These are phyloP conservation scores for Desmophyllum pertusum DNA, from an alignment of 92 coral and sea anemone genomes.

Conservation along the genomic window DNA sequence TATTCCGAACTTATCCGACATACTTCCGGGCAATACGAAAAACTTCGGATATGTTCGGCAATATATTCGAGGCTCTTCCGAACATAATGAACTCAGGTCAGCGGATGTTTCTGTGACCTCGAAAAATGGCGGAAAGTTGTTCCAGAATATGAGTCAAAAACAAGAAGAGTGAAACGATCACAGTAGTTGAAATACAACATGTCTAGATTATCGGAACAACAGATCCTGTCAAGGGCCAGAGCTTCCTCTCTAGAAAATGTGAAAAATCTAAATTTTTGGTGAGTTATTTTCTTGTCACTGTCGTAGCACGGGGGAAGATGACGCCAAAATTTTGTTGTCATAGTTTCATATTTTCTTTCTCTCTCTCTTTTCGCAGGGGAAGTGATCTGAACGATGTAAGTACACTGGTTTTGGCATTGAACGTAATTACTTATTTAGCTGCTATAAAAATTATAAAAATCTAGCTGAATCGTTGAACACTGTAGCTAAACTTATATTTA, in stretches of 20 bases:
- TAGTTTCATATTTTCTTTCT: conserved; percentile 24
- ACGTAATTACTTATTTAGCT: too few species aligned
- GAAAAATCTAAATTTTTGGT: conserved; percentile 97
- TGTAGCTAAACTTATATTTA: too few species aligned
- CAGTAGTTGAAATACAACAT: conserved; percentile 31
- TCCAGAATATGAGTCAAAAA: not conserved
- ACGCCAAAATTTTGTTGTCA: conserved; percentile 53
- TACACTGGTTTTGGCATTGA: not conserved
- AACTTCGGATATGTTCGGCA: not conserved
- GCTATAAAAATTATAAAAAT: too few species aligned
- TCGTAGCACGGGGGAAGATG: too few species aligned
- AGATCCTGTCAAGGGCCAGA: conserved; percentile 88
- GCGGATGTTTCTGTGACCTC: conserved; percentile 43
- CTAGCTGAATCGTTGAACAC: too few species aligned
- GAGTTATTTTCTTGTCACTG: conserved; percentile 35
- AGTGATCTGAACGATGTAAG: conserved; percentile 95
- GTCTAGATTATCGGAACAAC: conserved; percentile 85
- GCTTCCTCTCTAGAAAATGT: conserved; percentile 88
- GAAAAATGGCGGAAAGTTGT: conserved; percentile 70
- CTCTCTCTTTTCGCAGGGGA: conserved; percentile 78
- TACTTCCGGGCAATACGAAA: not conserved
- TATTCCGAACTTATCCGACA: too few species aligned
- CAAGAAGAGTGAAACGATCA: conserved; percentile 5
- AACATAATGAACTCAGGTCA: conserved; percentile 14
- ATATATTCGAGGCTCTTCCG: too few species aligned